Evolutionary conservation across 2,797 vertebrate species (phyloP), one percentile per base, ranked within the genome.

Genomic region (Macrochelys suwanniensis): DNA sequence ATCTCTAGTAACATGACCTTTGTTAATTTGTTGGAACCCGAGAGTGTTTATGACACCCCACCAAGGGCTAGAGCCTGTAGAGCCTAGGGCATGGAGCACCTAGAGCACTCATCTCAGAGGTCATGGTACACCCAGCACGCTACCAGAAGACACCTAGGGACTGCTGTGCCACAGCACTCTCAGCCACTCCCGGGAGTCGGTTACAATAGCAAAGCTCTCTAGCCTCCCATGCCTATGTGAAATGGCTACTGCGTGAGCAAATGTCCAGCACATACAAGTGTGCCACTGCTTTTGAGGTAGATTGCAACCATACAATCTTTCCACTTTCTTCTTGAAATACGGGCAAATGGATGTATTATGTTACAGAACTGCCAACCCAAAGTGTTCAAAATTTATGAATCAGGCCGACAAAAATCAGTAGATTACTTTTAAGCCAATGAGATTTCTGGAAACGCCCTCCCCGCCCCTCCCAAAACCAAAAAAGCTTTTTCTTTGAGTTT

Each of bases 101-200:
- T 33, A 65, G 0, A 0, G 68, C 80, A 71, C 54, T 87, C 53
- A 21, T 11, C 13, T 10, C 4, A 0, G 1, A 71, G 2, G 42
- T 85, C 82, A 78, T 54, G 33, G 2, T 77, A 21, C 16, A 2
- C n/a, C 47, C 54, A 6, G 33, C 76, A 82, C 42, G 79, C 17
- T 4, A 56, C 0, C 1, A 26, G 2, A 4, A 26, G 2, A 4
- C 82, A n/a, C 15, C 33, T 77, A 92, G 82, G 33, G 50, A 33
- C 84, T 83, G 13, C 45, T 71, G 16, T 83, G 78, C 4, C 23
- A 47, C 56, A 47, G 0, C 16, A 56, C 15, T 2, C 1, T 0
- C 5, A 33, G 12, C 53, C 54, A 56, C 23, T 56, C 54, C 23
- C 13, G 54, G 23, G 26, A 6, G 1, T 10, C 17, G 49, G 45